These are phyloP conservation scores for Nebria ingens DNA, from an alignment of 1,140 invertebrate species.

Conservation along the genomic window DNA sequence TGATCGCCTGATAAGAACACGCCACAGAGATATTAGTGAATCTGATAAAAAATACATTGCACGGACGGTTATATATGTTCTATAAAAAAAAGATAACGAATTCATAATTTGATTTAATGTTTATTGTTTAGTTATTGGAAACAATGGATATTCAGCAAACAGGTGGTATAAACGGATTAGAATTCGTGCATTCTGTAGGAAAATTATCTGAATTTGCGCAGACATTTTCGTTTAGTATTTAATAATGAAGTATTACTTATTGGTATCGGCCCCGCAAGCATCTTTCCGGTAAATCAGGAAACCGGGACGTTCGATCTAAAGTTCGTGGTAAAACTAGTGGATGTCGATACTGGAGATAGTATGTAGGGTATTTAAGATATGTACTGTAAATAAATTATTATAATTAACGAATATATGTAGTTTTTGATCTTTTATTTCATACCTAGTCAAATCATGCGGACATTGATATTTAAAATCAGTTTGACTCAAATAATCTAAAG, in stretches of 20 bases:
- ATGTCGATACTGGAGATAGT: constrained; percentile 43
- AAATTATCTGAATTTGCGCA: constrained; percentile 48
- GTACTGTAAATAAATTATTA: constrained; percentile 30
- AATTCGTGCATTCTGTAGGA: constrained; percentile 44
- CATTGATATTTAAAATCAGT: constrained; percentile 40
- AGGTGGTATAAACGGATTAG: constrained; percentile 39
- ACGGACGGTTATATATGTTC: neutral
- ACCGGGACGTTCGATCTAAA: constrained; percentile 35
- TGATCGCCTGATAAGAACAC: too few species aligned
- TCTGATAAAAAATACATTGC: constrained; percentile 25
- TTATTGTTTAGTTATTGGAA: constrained; percentile 38
- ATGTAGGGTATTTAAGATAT: constrained; percentile 41
- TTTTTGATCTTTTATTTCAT: constrained; percentile 17
- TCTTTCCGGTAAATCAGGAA: constrained; percentile 38
- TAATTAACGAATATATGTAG: constrained; percentile 12
- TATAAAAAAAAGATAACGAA: constrained; percentile 4
- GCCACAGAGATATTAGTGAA: too few species aligned
- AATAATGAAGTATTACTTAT: too few species aligned
- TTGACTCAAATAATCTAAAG: constrained; percentile 40
- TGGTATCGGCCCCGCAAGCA: constrained; percentile 38
- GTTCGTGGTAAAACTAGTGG: constrained; percentile 39
- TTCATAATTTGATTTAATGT: neutral
- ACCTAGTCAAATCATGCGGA: constrained; percentile 39
- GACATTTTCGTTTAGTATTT: constrained; percentile 44
- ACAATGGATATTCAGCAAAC: constrained; percentile 44